Percentiles rank a stretch among this genome's conserved stretches.
These are phyloP conservation scores for Drosophila kuntzei DNA, from an alignment of 2,888 invertebrate genomes.

Conservation along the genomic window DNA sequence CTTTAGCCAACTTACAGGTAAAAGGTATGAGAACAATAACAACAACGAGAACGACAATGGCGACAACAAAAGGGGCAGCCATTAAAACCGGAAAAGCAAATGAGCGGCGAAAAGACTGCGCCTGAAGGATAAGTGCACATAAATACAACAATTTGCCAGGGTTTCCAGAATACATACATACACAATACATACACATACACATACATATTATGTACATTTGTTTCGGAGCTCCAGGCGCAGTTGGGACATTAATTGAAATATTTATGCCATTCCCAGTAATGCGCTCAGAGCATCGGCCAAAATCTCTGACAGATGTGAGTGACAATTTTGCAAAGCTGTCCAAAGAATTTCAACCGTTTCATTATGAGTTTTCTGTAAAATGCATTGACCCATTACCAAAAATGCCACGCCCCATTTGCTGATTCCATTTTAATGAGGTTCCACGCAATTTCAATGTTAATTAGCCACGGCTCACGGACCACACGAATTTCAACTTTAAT, in stretches of 20 bases:
- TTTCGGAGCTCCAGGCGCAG: slow-evolving; percentile 22
- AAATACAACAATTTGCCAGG: slow-evolving; percentile 59
- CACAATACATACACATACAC: not conserved
- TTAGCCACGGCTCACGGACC: slow-evolving; percentile 21
- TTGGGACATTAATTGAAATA: slow-evolving; percentile 73
- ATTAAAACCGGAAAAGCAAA: slow-evolving; percentile 66
- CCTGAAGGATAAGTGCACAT: slow-evolving; percentile 65
- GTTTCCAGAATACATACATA: slow-evolving; percentile 24
- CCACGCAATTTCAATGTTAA: slow-evolving; percentile 44
- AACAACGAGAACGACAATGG: slow-evolving; percentile 34
- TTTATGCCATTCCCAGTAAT: slow-evolving; percentile 56
- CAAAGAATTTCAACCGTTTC: slow-evolving; percentile 3
- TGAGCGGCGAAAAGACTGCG: slow-evolving; percentile 58
- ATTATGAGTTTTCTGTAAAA: not conserved
- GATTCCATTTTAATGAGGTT: slow-evolving; percentile 44
- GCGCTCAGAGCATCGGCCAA: slow-evolving; percentile 9
- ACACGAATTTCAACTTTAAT: slow-evolving; percentile 23
- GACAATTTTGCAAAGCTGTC: slow-evolving; percentile 6
- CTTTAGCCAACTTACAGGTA: not conserved
- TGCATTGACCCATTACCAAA: slow-evolving; percentile 32
- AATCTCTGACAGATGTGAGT: slow-evolving; percentile 12
- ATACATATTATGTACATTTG: slow-evolving; percentile 5
- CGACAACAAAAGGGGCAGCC: slow-evolving; percentile 58
- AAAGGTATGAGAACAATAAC: slow-evolving; percentile 36
- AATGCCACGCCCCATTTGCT: slow-evolving; percentile 34